Conservation (phyloP, 2,113 vertebrate genomes). For the Ceyx margarethae region DNA sequence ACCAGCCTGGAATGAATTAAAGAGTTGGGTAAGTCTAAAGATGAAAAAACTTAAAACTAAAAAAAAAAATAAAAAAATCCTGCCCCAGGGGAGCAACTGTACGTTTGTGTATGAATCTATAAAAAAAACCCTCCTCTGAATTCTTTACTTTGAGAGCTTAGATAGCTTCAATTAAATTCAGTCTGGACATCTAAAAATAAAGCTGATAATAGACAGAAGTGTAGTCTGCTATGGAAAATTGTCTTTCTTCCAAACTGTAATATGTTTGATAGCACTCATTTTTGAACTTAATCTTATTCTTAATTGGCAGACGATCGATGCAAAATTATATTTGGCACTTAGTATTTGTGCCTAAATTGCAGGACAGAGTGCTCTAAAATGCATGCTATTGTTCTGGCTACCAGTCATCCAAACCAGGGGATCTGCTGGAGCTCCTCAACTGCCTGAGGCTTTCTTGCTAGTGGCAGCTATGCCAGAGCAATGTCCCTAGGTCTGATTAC, state of each 20-base stretch:
- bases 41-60: background rate
- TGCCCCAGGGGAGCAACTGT: constrained; percentile 16
- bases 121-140: background rate
- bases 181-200: constrained; percentile 39
- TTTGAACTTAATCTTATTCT: background rate
- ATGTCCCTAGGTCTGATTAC: background rate
- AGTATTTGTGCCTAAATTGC: background rate
- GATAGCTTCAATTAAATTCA: constrained; percentile 23
- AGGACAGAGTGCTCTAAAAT: background rate
- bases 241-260: background rate
- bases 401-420: background rate
- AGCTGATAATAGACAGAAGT: background rate
- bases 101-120: constrained; percentile 11
- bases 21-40: background rate
- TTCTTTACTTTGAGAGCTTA: constrained; percentile 21
- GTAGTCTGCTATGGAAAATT: background rate
- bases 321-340: background rate
- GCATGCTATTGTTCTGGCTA: background rate
- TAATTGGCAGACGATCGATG: background rate
- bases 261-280: background rate
- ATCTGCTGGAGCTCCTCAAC: background rate
- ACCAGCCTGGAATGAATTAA: constrained; percentile 16
- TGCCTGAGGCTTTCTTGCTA: background rate
- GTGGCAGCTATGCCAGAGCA: background rate
- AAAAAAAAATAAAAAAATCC: background rate